A percentile compares a stretch with the other conserved stretches of the same genome.
Conservation (phyloP, 2,113 vertebrate species). For the Ciconia stormi region DNA sequence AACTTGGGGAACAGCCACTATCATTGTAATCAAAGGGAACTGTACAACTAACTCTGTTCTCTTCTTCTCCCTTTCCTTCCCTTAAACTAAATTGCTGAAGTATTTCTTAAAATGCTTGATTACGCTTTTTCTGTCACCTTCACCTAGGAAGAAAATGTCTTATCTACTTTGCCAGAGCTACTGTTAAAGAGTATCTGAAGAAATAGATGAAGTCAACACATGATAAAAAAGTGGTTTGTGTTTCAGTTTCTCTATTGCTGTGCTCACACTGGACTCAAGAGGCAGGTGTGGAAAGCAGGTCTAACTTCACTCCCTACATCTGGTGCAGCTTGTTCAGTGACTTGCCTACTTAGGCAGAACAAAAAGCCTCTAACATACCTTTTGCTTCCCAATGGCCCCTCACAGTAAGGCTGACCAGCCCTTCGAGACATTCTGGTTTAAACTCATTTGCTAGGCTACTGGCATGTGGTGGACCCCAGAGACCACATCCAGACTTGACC, state of each 20-base stretch:
- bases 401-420: neutral
- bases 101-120: neutral
- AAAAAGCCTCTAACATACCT: neutral
- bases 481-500: rapidly evolving
- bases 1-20: neutral
- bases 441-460: neutral
- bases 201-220: neutral
- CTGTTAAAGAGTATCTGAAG: neutral
- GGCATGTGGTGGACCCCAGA: neutral
- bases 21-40: neutral
- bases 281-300: neutral
- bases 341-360: neutral
- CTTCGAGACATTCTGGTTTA: neutral
- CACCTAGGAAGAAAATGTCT: neutral
- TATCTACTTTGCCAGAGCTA: neutral
- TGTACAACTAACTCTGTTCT: neutral
- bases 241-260: neutral
- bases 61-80: neutral
- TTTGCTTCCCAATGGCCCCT: neutral
- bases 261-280: neutral
- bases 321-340: neutral
- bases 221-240: neutral
- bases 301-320: neutral
- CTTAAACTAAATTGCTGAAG: neutral
- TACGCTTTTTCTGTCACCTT: neutral